These are phyloP conservation scores for Acanthosoma haemorrhoidale DNA, from an alignment of 2,888 invertebrate species.

Conservation along the genomic window DNA sequence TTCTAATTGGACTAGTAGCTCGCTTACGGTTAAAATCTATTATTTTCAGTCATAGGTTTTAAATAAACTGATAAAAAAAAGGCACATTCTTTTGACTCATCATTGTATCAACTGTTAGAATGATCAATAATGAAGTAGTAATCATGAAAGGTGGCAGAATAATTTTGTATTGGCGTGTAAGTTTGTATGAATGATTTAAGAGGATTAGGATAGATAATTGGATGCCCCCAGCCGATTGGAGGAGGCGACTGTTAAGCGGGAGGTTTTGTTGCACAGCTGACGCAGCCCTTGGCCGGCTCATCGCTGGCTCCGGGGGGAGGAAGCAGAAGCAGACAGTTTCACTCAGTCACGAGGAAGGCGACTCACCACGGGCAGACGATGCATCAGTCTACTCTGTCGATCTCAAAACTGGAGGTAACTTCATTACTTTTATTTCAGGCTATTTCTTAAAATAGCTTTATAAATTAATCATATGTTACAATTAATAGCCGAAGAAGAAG, in stretches of 20 bases:
- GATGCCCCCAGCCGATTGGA: constrained; percentile 27
- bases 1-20: too few relatives aligned
- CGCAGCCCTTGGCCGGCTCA: constrained; percentile 44
- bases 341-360: constrained; percentile 40
- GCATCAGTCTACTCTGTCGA: constrained; percentile 43
- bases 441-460: too few relatives aligned
- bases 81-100: too few relatives aligned
- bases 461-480: too few relatives aligned
- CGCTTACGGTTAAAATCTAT: too few relatives aligned
- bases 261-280: constrained; percentile 39
- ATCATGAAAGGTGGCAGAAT: constrained; percentile 6
- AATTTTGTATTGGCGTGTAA: not conserved
- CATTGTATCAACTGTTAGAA: too few relatives aligned
- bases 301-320: constrained; percentile 33
- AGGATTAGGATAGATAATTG: constrained; percentile 3
- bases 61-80: too few relatives aligned
- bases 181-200: not conserved
- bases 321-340: constrained; percentile 40
- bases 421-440: too few relatives aligned
- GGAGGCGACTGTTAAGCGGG: constrained; percentile 25
- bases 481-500: too few relatives aligned
- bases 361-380: constrained; percentile 41
- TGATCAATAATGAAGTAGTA: too few relatives aligned
- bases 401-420: constrained; percentile 39
- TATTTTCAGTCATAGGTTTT: too few relatives aligned